These are phyloP conservation scores for Urocitellus parryii DNA, from an alignment of 2,113 vertebrate species.

Conservation along the genomic window DNA sequence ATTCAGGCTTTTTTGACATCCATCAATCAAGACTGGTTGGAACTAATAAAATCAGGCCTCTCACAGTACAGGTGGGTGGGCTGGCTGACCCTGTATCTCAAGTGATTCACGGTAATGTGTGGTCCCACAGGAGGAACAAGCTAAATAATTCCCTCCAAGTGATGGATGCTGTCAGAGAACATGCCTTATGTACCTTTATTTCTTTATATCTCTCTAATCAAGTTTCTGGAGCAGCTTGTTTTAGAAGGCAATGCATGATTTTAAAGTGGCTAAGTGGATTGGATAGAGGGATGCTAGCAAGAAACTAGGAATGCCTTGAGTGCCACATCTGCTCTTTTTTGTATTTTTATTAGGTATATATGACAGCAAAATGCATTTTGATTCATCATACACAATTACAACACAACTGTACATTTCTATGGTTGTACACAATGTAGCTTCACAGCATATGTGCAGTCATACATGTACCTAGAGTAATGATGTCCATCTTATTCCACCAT, in stretches of 20 bases:
- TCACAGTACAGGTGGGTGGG: background rate
- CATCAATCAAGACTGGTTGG: conserved; percentile 54
- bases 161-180: background rate
- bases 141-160: background rate
- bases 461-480: no score
- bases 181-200: background rate
- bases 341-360: no score
- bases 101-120: background rate
- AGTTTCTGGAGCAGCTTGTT: background rate
- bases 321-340: background rate
- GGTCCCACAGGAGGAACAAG: background rate
- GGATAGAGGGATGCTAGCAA: background rate
- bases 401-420: no score
- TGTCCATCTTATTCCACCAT: no score
- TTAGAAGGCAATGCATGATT: background rate
- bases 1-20: conserved; percentile 13
- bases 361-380: no score
- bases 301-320: background rate
- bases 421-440: no score
- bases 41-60: conserved; percentile 23
- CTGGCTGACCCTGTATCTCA: background rate
- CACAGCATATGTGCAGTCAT: no score
- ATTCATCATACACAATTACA: no score
- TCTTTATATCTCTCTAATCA: background rate
- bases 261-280: background rate